Evolutionary conservation across 2,797 vertebrate genomes (phyloP), one percentile per base, ranked within the genome.

Genomic region (Enteromius paludinosus): DNA sequence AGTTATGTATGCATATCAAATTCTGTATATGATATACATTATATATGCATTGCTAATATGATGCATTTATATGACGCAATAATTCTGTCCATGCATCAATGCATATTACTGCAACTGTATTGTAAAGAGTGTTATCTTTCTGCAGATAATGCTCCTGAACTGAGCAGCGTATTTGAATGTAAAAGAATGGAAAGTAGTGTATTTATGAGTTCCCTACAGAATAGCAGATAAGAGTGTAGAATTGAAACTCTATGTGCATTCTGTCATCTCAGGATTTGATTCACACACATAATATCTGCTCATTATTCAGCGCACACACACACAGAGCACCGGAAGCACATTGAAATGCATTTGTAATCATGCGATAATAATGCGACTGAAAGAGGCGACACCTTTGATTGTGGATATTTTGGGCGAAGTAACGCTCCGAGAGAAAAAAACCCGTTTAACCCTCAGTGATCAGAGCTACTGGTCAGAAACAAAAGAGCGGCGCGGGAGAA

Each of bases 401-500:
- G 17, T 4, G 1, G 69, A 49, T 49, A 72, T 72, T 72, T 30
- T 20, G 25, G 17, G 25, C 10, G 15, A 18, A 23, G 28, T 17
- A 30, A 47, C 68, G 17, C 23, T 70, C 68, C 45, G 41, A 45
- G 68, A 45, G 66, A n/a, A 45, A 69, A 25, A 69, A 69, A 70
- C 41, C 25, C 23, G 2, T 70, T 70, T 45, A 70, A 47, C 68
- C 41, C 41, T 28, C 41, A 28, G 9, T 28, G 41, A 70, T 70
- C 38, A 41, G 35, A 41, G 65, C 20, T n/a, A 68, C 65, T 43
- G 65, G 52, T 59, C 52, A 62, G 74, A 73, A 86, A 64, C 59
- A 78, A 66, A 75, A 76, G 54, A 25, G n/a, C 9, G 1, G 45
- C 2, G 18, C 4, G 9, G 54, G 74, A 35, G 45, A 56, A 62